A percentile compares a stretch with the other conserved stretches of the same genome.
phyloP scores from a whole-genome alignment of 2,113 vertebrate genomes.

The Elanus axillaris region DNA sequence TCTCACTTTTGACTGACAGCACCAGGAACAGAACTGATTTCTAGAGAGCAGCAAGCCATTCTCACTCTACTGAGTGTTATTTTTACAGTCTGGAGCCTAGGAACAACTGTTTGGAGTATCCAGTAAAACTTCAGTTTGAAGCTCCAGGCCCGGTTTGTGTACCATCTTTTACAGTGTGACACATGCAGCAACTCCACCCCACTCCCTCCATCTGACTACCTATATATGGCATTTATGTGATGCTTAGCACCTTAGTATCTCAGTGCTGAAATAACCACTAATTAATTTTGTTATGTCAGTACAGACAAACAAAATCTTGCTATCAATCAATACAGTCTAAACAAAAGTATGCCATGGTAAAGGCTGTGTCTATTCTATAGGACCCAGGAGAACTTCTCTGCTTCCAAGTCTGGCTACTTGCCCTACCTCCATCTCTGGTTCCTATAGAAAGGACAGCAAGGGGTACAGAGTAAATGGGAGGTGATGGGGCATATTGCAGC shows the following conservation, averaged over 20 bases:
- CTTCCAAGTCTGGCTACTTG: neutral
- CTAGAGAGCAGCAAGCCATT: neutral
- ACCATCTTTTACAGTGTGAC: neutral
- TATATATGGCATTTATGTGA: neutral
- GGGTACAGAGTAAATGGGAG: neutral
- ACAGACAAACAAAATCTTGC: neutral
- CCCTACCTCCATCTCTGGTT: neutral
- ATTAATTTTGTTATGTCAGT: neutral
- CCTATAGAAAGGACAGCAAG: neutral
- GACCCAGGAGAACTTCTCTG: neutral
- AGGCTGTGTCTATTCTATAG: neutral
- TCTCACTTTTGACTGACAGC: constrained; percentile 43
- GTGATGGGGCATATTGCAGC: neutral
- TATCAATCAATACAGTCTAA: neutral
- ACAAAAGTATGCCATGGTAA: neutral
- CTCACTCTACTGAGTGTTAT: neutral
- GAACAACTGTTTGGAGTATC: constrained; percentile 12
- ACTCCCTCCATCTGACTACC: neutral
- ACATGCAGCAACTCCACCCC: neutral
- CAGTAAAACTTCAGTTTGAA: neutral
- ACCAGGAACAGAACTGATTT: constrained; percentile 27
- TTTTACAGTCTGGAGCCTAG: constrained; percentile 9
- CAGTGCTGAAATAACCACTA: neutral
- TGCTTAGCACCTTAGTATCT: neutral
- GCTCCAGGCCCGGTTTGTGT: accelerated